phyloP scores from a whole-genome alignment of 2,888 invertebrate genomes.

The Volucella zonaria region DNA sequence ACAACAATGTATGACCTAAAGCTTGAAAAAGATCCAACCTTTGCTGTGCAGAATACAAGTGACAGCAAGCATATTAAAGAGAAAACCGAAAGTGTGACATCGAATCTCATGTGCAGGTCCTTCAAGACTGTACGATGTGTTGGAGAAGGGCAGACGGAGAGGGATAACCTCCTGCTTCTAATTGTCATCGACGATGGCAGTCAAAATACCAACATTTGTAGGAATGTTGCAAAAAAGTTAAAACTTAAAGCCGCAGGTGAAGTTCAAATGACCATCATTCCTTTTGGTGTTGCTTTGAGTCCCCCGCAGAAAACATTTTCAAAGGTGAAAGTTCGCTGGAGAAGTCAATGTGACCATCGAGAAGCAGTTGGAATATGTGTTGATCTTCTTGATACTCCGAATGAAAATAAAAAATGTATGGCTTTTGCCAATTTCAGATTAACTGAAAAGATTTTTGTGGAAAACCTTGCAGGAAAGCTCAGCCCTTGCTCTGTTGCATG shows the following conservation, averaged over 20 bases:
- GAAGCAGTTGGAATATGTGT: no score
- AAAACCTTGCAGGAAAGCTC: not conserved
- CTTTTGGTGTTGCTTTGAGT: no score
- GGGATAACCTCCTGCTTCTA: not conserved
- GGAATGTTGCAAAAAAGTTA: no score
- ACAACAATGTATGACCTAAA: constrained; percentile 17
- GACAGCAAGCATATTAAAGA: not conserved
- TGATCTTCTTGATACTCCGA: no score
- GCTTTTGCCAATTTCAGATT: not conserved
- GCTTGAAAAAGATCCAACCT: not conserved
- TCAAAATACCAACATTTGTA: not conserved
- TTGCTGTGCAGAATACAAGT: constrained; percentile 6
- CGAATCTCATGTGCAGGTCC: constrained; percentile 16
- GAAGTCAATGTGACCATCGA: no score
- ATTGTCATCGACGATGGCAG: not conserved
- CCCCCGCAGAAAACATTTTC: no score
- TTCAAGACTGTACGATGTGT: no score
- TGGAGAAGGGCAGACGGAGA: not conserved
- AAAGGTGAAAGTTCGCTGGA: no score
- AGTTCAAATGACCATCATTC: no score
- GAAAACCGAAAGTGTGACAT: constrained; percentile 11
- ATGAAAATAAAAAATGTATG: no score
- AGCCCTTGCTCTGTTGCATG: no score
- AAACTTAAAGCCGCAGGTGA: no score
- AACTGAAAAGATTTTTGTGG: not conserved